Evolutionary conservation across 2,888 invertebrate genomes (phyloP).

Genomic region (Aleiodes alternator): DNA sequence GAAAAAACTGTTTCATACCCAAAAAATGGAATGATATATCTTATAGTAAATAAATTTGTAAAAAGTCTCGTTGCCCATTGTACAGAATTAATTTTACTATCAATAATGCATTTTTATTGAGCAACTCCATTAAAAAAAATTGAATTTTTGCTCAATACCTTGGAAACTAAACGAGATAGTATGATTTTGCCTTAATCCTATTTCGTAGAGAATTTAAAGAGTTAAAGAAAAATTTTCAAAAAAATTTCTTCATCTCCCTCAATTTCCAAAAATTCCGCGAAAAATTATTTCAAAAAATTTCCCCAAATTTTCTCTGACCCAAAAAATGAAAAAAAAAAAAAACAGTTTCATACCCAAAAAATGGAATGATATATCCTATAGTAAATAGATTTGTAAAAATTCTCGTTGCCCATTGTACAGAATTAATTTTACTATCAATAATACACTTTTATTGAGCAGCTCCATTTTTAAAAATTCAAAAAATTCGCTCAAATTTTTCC

Average conservation of each 20-base stretch:
- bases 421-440: slow-evolving; percentile 89
- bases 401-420: slow-evolving; percentile 91
- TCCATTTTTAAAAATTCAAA: not conserved
- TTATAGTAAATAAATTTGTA: slow-evolving; percentile 88
- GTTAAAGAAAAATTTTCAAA: not conserved
- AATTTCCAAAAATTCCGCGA: not conserved
- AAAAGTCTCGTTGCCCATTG: slow-evolving; percentile 91
- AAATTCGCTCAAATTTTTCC: slow-evolving; percentile 5
- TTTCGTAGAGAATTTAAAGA: slow-evolving; percentile 8
- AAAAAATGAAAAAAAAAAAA: no score
- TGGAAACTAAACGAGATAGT: not conserved
- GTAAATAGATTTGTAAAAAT: slow-evolving; percentile 90
- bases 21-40: slow-evolving; percentile 91
- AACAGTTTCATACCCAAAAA: slow-evolving; percentile 80
- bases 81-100: slow-evolving; percentile 91
- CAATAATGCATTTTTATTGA: slow-evolving; percentile 79
- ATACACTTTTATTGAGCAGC: slow-evolving; percentile 77
- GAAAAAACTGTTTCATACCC: slow-evolving; percentile 73
- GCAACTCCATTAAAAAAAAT: no score
- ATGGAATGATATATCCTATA: slow-evolving; percentile 88
- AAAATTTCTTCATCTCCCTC: no score
- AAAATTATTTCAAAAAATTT: not conserved
- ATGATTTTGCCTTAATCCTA: no score
- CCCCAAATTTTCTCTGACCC: no score
- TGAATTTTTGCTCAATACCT: no score